Evolutionary conservation across 2,888 invertebrate species (phyloP), one percentile per base, ranked within the genome.

Genomic region (Ophraella communa): DNA sequence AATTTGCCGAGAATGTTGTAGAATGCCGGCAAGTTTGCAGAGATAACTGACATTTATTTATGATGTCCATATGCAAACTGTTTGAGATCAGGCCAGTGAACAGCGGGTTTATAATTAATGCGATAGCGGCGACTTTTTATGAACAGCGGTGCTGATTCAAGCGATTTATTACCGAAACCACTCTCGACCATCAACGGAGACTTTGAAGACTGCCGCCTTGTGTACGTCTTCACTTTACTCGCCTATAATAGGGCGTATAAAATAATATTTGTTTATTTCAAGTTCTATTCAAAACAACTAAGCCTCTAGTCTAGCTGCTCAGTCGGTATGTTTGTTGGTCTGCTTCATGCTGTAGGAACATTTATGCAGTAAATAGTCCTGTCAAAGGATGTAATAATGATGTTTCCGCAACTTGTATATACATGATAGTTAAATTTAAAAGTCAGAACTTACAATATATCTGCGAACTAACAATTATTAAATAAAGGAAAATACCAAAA

Each of bases 41-140:
- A 77, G 75, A 77, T 76, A 79, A 78, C 76, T 76, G 80, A 80
- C 80, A 80, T 77, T 76, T 79, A 81, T 81, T 80, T 80, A 81
- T 80, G 78, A 79, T 74, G 76, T 74, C 77, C 80, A 80, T 80
- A 79, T 80, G 81, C 79, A 79, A 79, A 79, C 78, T 76, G 77
- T 79, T 77, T 74, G 77, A 76, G 77, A 63, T 71, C 55, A 55
- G 63, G 63, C 73, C 77, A 75, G 77, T 77, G 75, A 76, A 77
- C 77, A 75, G 77, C 78, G 75, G 76, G 77, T 73, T 75, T 75
- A 76, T 80, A 81, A 81, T 81, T 80, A 81, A 81, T 81, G 80
- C 78, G 80, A 80, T 80, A 80, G 80, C 81, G 81, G 80, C 80
- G 76, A 80, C 79, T 80, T 80, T 51, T 81, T 81, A 81, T 81